Evolutionary conservation across 2,113 vertebrate species (phyloP), one percentile per base, ranked within the genome.

Genomic region (Eleginops maclovinus): DNA sequence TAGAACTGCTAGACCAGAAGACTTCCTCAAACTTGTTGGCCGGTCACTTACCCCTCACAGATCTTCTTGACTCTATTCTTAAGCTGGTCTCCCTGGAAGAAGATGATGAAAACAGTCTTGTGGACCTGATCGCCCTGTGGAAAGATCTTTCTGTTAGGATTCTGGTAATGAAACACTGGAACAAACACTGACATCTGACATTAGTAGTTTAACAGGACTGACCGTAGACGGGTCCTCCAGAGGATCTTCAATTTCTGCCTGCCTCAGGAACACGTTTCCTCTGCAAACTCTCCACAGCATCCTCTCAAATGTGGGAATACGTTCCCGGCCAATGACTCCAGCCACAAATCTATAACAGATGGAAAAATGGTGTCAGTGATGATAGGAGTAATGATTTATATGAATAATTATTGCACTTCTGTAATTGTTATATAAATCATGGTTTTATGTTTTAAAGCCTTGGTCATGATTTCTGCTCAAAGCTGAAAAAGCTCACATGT

Each of bases 41-140:
- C 1, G 41, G 4, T 53, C 28, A 24, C 80, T 69, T 12, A 99
- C 98, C 98, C 98, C 93, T 99, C 98, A 65, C 98, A 99, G 63
- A 99, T 99, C 93, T 99, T 99, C 94, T 97, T 99, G 62, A 99
- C 98, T 89, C 98, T 93, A 75, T 96, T 99, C 93, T 99, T 99
- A 81, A 99, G 90, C 81, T 99, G 98, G 86, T 99, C 98, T 13
- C 98, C 98, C 94, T 99, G 98, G 92, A 99, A 99, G 89, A 99
- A 99, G 90, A 99, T 99, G 92, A 99, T 99, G 91, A 99, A 99
- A 44, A 99, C 98, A 3, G 97, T 97, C 94, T 99, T 99, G 95
- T 99, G 95, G 89, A 99, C 97, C 12, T 98, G 95, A 91, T 97
- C 97, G 0, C 97, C 96, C 98, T 99, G 88, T 86, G 55, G 82